Conservation (phyloP, 2,113 vertebrate genomes). For the Coryphaenoides rupestris region DNA sequence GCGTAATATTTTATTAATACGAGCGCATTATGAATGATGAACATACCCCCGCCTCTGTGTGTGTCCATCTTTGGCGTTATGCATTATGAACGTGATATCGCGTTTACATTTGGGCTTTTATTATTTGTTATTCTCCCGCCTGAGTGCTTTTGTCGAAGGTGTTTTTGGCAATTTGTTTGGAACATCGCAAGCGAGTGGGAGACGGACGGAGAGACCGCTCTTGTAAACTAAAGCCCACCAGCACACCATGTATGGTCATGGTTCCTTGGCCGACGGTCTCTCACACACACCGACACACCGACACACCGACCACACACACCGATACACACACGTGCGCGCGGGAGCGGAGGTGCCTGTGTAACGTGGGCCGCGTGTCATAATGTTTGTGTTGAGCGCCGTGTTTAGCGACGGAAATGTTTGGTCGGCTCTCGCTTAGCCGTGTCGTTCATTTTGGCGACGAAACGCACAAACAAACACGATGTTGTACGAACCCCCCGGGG, state of each 20-base stretch:
- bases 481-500: too few species aligned
- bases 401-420: constrained; percentile 19
- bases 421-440: not conserved
- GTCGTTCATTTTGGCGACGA: not conserved
- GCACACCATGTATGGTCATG: constrained; percentile 60
- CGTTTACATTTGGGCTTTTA: too few species aligned
- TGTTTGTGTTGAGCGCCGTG: not conserved
- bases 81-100: too few species aligned
- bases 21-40: too few species aligned
- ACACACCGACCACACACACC: constrained; percentile 11
- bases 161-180: constrained; percentile 26
- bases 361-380: not conserved
- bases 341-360: constrained; percentile 24
- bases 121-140: too few species aligned
- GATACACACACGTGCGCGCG: constrained; percentile 1
- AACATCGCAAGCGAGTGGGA: not conserved
- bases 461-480: not conserved
- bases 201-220: not conserved
- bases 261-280: constrained; percentile 29
- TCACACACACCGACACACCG: constrained; percentile 17
- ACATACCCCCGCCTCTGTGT: too few species aligned
- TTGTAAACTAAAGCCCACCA: constrained; percentile 34
- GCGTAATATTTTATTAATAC: too few species aligned
- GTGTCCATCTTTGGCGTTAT: too few species aligned
- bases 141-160: too few species aligned